Evolutionary conservation across 2,797 vertebrate genomes (phyloP), one percentile per base, ranked within the genome.

Genomic region (Hoplostethus atlanticus): DNA sequence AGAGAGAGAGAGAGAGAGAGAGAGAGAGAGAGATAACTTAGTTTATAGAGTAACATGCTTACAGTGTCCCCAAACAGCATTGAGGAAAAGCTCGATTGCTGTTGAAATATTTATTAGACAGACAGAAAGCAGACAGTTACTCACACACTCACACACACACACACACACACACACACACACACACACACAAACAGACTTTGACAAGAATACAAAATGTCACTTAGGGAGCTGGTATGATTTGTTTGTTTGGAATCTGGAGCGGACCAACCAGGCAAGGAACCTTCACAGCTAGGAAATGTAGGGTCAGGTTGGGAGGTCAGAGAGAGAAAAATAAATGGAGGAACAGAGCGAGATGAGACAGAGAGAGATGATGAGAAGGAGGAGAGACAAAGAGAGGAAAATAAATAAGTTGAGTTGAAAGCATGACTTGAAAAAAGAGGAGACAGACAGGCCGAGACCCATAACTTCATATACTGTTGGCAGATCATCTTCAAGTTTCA

Each of bases 91-190:
- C 46, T 61, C 10, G 15, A 16, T 31, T 61, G 54, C 36, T 68
- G 16, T 50, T 81, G 6, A 77, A 72, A 79, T 73, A 77, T 77
- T 77, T 50, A 75, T 25, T 30, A 52, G 21, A 8, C n/a, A 17
- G n/a, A 25, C 21, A 69, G 56, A 73, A 51, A 53, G 6, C 0
- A 12, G 28, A 62, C 48, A 71, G 66, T 70, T 77, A 30, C 50
- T 4, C 15, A 21, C 56, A 31, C n/a, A 40, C 63, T 61, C 47
- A 64, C 63, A 68, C 65, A 73, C 44, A 64, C n/a, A 8, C 40
- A 50, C 44, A 28, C 16, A 38, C 34, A 58, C 16, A 42, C 47
- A 60, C 31, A 13, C 17, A 62, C n/a, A 55, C 21, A 42, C n/a
- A 25, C 57, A 40, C 16, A 38, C 34, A 58, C 16, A 42, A 42